Conservation (phyloP, 2,888 invertebrate genomes). For the Sphinx pinastri region DNA sequence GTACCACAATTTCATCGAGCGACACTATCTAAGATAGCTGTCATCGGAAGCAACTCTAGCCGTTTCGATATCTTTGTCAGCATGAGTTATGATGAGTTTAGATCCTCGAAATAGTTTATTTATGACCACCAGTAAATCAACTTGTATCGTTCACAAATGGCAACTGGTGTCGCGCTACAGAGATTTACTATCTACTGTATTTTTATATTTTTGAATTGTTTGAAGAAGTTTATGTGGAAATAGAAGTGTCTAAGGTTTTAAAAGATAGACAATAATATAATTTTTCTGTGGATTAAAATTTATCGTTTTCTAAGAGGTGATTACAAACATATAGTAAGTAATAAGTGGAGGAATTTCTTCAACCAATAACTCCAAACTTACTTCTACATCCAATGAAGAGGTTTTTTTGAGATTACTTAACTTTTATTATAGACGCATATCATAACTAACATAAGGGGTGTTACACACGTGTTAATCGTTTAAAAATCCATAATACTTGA, state of each 20-base stretch:
- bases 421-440: no score
- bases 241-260: background rate
- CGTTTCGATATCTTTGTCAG: conserved; percentile 54
- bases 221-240: background rate
- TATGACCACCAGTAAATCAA: conserved; percentile 67
- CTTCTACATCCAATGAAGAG: no score
- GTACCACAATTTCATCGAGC: background rate
- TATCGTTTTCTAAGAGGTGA: no score
- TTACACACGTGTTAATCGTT: no score
- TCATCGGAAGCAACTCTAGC: background rate
- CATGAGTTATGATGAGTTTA: conserved; percentile 61
- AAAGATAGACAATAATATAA: no score
- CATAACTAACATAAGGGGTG: no score
- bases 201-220: conserved; percentile 8
- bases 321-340: no score
- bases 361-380: no score
- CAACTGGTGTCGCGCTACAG: background rate
- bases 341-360: no score
- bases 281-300: no score
- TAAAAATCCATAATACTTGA: no score
- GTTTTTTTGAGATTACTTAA: no score
- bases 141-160: conserved; percentile 54
- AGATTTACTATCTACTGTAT: conserved; percentile 10
- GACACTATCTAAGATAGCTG: background rate
- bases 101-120: conserved; percentile 64